Evolutionary conservation across 2,888 invertebrate genomes (phyloP).

Genomic region (Halictus ligatus): DNA sequence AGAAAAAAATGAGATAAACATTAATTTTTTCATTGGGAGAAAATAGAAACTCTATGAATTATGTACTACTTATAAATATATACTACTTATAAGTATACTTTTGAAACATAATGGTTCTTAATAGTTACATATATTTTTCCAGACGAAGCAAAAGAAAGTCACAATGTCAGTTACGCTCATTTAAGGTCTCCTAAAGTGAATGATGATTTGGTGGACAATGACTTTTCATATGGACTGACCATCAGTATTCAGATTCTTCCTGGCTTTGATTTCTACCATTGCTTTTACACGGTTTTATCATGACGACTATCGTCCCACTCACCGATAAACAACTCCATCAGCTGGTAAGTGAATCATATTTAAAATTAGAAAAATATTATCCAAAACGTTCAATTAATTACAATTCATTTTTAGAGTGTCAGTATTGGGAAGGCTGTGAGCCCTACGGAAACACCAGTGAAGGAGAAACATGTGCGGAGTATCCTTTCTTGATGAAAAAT

Average conservation of each 20-base stretch:
- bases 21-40: background rate
- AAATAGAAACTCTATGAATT: background rate
- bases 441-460: constrained; percentile 95
- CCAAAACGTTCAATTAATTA: background rate
- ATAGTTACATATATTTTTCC: constrained; percentile 27
- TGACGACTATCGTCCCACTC: constrained; percentile 80
- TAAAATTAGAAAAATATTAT: background rate
- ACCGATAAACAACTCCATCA: constrained; percentile 87
- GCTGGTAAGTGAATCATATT: constrained; percentile 56
- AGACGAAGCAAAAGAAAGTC: constrained; percentile 39
- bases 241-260: constrained; percentile 50
- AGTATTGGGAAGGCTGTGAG: constrained; percentile 98
- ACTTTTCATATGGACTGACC: constrained; percentile 48
- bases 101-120: background rate
- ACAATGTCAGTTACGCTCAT: constrained; percentile 10
- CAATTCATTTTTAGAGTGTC: constrained; percentile 87
- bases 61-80: background rate
- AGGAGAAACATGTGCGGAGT: constrained; percentile 98
- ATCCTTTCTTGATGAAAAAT: constrained; percentile 82
- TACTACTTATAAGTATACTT: background rate
- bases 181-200: constrained; percentile 55
- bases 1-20: background rate
- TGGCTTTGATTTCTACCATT: constrained; percentile 68
- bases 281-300: constrained; percentile 76
- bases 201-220: constrained; percentile 51